Conservation (phyloP, 2,113 vertebrate species). For the Cephalopterus ornatus region DNA sequence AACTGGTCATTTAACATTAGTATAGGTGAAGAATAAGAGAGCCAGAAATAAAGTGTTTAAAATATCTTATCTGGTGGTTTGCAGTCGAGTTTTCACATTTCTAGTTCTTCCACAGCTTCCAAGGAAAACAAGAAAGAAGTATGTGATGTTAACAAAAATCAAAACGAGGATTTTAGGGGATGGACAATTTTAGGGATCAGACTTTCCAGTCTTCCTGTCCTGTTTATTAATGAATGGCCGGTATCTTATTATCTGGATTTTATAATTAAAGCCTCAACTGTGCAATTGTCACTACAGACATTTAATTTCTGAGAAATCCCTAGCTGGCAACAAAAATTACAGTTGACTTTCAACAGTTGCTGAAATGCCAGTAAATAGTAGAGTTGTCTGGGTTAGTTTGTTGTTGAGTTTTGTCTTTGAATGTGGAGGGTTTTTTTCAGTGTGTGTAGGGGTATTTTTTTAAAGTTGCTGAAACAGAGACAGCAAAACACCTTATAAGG, state of each 20-base stretch:
- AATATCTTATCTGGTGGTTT: neutral
- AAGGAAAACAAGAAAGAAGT: neutral
- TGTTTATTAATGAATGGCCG: neutral
- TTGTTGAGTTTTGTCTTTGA: neutral
- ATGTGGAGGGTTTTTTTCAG: too few relatives aligned
- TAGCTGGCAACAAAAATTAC: neutral
- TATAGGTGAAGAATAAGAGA: neutral
- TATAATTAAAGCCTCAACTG: neutral
- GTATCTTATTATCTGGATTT: neutral
- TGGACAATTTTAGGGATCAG: neutral
- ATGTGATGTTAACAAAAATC: neutral
- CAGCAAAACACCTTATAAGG: neutral
- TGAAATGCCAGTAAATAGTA: neutral
- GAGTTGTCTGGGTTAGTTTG: neutral
- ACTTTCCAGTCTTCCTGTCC: neutral
- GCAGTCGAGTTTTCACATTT: neutral
- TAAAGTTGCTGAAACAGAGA: neutral
- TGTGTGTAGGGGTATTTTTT: neutral
- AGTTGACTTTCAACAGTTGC: neutral
- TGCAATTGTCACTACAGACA: neutral
- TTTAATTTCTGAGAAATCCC: neutral
- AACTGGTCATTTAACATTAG: neutral
- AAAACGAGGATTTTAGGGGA: neutral
- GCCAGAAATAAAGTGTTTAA: neutral
- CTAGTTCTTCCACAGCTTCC: neutral